Percentiles rank a stretch among this genome's conserved stretches.
phyloP scores from a whole-genome alignment of 2,113 vertebrate species.

The Cephalopholis sonnerati region DNA sequence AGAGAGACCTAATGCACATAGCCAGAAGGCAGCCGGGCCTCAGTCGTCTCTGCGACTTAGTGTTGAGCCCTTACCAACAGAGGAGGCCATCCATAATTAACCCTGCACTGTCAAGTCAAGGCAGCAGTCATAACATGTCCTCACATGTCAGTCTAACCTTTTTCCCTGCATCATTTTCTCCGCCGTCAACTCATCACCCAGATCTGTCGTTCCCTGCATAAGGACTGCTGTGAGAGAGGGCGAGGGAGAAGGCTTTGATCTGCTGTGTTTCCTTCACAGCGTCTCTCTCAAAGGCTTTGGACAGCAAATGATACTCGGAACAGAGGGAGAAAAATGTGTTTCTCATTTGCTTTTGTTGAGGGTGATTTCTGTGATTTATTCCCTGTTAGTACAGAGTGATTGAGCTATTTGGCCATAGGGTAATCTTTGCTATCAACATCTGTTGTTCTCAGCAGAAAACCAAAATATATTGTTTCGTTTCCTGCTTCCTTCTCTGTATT shows the following conservation, averaged over 20 bases:
- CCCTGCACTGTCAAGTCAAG: constrained; percentile 71
- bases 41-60: constrained; percentile 62
- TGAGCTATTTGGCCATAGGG: constrained; percentile 52
- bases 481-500: constrained; percentile 14
- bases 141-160: constrained; percentile 73
- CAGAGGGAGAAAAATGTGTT: constrained; percentile 59
- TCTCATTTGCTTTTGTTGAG: constrained; percentile 54
- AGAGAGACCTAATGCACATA: constrained; percentile 55
- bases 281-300: constrained; percentile 66
- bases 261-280: constrained; percentile 49
- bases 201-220: constrained; percentile 59
- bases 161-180: constrained; percentile 65
- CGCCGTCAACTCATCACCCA: constrained; percentile 64
- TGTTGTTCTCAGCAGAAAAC: constrained; percentile 44
- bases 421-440: constrained; percentile 57
- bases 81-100: constrained; percentile 82
- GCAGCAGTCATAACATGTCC: constrained; percentile 76
- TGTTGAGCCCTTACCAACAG: constrained; percentile 56
- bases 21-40: constrained; percentile 66
- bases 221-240: constrained; percentile 42
- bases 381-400: constrained; percentile 38
- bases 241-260: constrained; percentile 66
- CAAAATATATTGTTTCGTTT: constrained; percentile 27
- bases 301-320: constrained; percentile 41
- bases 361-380: constrained; percentile 64